Conservation (phyloP, 2,797 vertebrate genomes). For the Leuciscus waleckii region DNA sequence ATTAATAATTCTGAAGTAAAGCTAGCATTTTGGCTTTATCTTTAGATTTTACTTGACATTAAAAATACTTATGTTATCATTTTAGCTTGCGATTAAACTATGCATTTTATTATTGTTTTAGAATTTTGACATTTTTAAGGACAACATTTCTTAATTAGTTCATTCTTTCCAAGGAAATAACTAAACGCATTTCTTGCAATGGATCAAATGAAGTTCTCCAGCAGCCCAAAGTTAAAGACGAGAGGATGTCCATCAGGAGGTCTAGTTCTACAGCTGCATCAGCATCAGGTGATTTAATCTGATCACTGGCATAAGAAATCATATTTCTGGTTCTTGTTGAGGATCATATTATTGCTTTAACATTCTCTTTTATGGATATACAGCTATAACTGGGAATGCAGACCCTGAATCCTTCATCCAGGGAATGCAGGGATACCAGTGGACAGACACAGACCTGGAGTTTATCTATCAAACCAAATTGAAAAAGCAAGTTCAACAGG, state of each 20-base stretch:
- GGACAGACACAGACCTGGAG: conserved; percentile 69
- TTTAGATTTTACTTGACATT: neutral
- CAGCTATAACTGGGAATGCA: conserved; percentile 26
- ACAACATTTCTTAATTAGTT: neutral
- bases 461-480: conserved; percentile 70
- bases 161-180: neutral
- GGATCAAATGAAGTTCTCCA: neutral
- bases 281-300: conserved; percentile 31
- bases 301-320: neutral
- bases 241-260: conserved; percentile 36
- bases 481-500: conserved; percentile 62
- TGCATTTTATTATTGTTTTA: neutral
- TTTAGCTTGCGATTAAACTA: neutral
- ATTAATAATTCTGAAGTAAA: neutral
- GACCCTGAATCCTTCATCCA: conserved; percentile 68
- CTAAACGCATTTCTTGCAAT: neutral
- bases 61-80: neutral
- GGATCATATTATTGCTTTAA: neutral
- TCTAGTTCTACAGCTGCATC: conserved; percentile 36
- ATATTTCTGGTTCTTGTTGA: neutral
- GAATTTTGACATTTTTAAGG: neutral
- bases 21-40: neutral
- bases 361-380: neutral
- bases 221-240: conserved; percentile 33
- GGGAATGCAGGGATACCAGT: conserved; percentile 75